Evolutionary conservation across 2,797 vertebrate species (phyloP), one percentile per base, ranked within the genome.

Genomic region (Propithecus deckenii): DNA sequence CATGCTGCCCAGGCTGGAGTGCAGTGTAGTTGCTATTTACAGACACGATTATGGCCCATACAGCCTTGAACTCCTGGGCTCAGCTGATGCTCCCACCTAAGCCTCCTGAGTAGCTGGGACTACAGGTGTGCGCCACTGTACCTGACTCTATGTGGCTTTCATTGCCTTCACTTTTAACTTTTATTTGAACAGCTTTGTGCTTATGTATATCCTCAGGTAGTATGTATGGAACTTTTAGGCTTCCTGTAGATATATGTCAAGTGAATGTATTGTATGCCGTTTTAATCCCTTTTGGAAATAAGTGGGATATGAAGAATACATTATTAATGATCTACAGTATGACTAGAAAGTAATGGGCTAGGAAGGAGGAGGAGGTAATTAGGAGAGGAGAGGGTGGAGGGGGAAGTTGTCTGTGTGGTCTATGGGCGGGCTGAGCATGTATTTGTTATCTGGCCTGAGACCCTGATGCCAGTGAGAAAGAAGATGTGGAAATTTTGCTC

Each of bases 241-340:
- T 94, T 63, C 63, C 6, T 11, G 30, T 48, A 92, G 81, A 63
- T 92, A 57, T 96, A 96, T 94, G 80, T 12, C 41, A 55, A 55
- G 46, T 48, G 30, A 83, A 48, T 86, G n/a, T n/a, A 18, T 38
- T 41, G 7, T 38, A n/a, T 75, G 32, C 35, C 13, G 57, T 76
- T 91, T 95, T 41, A 92, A 94, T 89, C 46, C 69, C 65, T 89
- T 74, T 88, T 71, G 57, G 83, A 94, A 78, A 65, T 89, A 91
- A 95, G 50, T 89, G 41, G 35, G 28, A 46, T 69, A 50, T 46
- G 25, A 78, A 48, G 79, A 90, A 65, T 95, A 61, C 41, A 86
- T 96, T 87, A 79, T 88, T 69, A 76, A 67, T 76, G 32, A 65
- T n/a, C 28, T 71, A 4, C 30, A 38, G 38, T 41, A 41, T n/a